A percentile compares a stretch with the other conserved stretches of the same genome.
phyloP scores from a whole-genome alignment of 1,140 invertebrate species.

The Argopecten irradians region DNA sequence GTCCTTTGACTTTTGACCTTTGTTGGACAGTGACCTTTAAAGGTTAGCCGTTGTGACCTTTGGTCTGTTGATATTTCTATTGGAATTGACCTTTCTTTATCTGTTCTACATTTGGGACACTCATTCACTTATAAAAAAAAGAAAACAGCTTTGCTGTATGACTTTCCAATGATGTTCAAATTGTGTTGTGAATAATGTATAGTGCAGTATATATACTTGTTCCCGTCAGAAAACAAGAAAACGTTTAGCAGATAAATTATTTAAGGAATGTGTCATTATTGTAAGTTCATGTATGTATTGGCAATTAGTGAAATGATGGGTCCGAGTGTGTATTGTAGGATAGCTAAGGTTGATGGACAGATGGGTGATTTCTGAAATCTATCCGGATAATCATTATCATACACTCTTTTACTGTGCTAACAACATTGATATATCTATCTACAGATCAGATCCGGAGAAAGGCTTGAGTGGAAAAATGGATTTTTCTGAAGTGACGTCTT shows the following conservation, averaged over 20 bases:
- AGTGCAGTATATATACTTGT: no score
- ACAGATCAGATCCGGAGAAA: neutral
- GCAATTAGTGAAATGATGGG: neutral
- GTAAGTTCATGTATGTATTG: neutral
- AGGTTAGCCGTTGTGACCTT: no score
- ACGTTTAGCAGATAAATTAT: neutral
- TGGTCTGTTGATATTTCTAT: no score
- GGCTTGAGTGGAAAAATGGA: neutral
- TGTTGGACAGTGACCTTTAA: no score
- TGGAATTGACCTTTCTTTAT: no score
- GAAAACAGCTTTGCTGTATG: no score
- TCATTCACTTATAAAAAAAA: no score
- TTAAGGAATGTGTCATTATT: neutral
- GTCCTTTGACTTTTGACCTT: no score
- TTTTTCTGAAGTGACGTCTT: neutral
- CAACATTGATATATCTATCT: constrained; percentile 16
- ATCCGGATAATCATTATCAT: neutral
- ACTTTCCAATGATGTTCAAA: no score
- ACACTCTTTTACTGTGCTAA: neutral
- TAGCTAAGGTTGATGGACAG: neutral
- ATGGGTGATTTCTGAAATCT: neutral
- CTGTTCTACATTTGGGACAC: no score
- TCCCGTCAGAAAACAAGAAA: no score
- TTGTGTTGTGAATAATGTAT: no score
- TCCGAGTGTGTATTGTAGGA: neutral